phyloP scores from a whole-genome alignment of 2,113 vertebrate genomes.

The Sinosuthora webbiana region DNA sequence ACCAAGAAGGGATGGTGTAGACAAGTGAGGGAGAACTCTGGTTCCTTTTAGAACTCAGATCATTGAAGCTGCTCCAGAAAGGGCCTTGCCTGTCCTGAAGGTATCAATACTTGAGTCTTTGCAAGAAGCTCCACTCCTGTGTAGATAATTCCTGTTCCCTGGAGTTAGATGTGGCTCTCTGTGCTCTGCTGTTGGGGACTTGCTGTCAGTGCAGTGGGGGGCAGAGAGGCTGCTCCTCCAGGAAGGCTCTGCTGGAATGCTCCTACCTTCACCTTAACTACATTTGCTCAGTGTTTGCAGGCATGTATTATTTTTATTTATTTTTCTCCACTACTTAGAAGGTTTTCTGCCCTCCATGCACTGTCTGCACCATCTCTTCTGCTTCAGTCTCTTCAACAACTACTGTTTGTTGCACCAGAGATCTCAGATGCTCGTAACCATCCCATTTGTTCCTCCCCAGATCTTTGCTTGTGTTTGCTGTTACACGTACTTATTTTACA shows the following conservation, averaged over 20 bases:
- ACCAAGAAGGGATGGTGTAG: accelerated
- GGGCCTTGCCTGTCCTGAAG: neutral
- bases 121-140: neutral
- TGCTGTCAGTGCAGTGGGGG: neutral
- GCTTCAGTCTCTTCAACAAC: neutral
- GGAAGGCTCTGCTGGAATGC: neutral
- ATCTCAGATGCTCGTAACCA: neutral
- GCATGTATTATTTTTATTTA: neutral
- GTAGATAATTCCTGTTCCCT: neutral
- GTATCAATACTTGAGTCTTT: neutral
- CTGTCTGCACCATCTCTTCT: neutral
- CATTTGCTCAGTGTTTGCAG: neutral
- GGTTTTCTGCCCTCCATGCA: neutral
- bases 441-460: neutral
- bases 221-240: neutral
- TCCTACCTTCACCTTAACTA: neutral
- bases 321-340: neutral
- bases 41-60: neutral
- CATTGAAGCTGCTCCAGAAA: neutral
- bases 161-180: neutral
- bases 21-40: neutral
- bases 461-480: neutral
- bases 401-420: neutral
- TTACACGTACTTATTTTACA: accelerated
- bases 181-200: neutral